Percentiles rank a stretch among this genome's conserved stretches.
These are phyloP conservation scores for Aeoliscus strigatus DNA, from an alignment of 2,797 vertebrate species.

Conservation along the genomic window DNA sequence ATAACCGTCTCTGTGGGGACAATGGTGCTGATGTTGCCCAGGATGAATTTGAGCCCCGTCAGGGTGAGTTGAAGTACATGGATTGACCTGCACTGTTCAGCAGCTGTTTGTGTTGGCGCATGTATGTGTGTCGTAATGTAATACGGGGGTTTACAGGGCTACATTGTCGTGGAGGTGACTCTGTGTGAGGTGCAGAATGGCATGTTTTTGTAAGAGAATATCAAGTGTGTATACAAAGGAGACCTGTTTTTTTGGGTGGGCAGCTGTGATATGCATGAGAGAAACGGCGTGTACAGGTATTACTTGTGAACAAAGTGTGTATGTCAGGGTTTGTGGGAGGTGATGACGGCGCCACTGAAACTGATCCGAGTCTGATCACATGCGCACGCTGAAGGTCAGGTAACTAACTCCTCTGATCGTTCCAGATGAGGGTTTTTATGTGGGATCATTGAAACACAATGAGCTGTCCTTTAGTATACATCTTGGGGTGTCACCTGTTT, in stretches of 20 bases:
- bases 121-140: conserved; percentile 57
- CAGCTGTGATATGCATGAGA: conserved; percentile 9
- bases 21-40: too few species aligned
- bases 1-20: too few species aligned
- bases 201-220: conserved; percentile 56
- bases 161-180: conserved; percentile 51
- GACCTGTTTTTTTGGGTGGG: conserved; percentile 26
- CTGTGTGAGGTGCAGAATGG: conserved; percentile 34
- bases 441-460: conserved; percentile 41
- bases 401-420: conserved; percentile 54
- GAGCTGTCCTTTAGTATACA: conserved; percentile 43
- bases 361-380: conserved; percentile 44
- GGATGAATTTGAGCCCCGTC: conserved; percentile 39
- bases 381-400: conserved; percentile 37
- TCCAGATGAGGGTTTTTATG: conserved; percentile 57
- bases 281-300: conserved; percentile 36
- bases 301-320: conserved; percentile 40
- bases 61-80: conserved; percentile 46
- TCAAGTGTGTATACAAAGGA: conserved; percentile 24
- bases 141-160: conserved; percentile 58
- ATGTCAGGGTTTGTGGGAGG: conserved; percentile 28
- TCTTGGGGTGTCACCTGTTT: conserved; percentile 36
- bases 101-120: conserved; percentile 56
- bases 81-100: conserved; percentile 42
- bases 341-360: conserved; percentile 54